Evolutionary conservation across 2,888 invertebrate genomes (phyloP), one percentile per base, ranked within the genome.

Genomic region (Parasteatoda lunata): DNA sequence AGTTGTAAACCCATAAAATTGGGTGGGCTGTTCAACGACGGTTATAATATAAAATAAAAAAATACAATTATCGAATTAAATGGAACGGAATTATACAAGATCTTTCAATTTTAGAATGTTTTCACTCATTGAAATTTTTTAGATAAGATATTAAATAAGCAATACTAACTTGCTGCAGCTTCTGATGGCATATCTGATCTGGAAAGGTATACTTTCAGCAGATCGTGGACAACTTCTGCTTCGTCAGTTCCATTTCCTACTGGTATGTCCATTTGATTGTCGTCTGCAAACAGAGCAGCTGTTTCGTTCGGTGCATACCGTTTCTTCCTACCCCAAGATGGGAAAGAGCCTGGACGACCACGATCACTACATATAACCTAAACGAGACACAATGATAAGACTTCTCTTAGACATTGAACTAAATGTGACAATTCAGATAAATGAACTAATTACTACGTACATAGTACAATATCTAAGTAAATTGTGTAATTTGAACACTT

Each of bases 241-340:
- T 88, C 89, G 15, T 88, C 88, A 3, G 84, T 88, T 51, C 68
- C 77, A 52, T 86, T 87, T 8, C 73, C 77, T 3, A 76, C 77
- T 3, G 65, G 66, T 7, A 78, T 82, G 48, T 79, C 79, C 15
- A 77, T 30, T 8, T 51, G 66, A 52, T 68, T 66, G 9, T 87
- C 87, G 13, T 77, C 75, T 2, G 76, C 73, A 47, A 64, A 80
- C 51, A 84, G 11, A 59, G 88, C 84, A 1, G 83, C 84, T 4
- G 80, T 84, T 64, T 84, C 88, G 47, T 81, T 81, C 15, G 65
- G 65, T 5, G 87, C 77, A 51, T 52, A 86, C n/a, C 90, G 82
- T 66, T 88, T 89, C 76, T 88, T 83, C 45, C 90, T 83, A 5
- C 90, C 90, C 90, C 90, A 90, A 3, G 90, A 90, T 47, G 90